Evolutionary conservation across 2,113 vertebrate species (phyloP), one percentile per base, ranked within the genome.

Genomic region (Macrotis lagotis): DNA sequence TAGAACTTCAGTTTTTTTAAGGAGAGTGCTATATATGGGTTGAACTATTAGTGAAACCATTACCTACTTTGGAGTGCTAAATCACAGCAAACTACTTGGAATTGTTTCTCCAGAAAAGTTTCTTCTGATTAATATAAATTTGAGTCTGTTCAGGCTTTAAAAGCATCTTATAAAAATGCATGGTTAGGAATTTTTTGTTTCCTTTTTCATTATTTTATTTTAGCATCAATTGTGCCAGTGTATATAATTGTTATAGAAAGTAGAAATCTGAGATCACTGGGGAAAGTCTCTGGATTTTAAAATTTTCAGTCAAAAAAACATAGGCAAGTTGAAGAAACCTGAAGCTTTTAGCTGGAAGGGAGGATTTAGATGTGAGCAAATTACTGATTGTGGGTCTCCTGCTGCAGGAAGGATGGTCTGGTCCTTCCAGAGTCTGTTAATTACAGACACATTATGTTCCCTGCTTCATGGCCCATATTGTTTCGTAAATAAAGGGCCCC

Each of bases 361-460:
- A 74, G 66, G 95, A 93, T 50, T 83, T 88, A 90, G 89, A 96
- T 91, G 24, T 53, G 51, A 94, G 89, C 16, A 55, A 74, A 91
- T 93, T 59, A 83, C 25, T 48, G 89, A 50, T 93, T 31, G 51
- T 51, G 55, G 74, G 44, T 90, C 74, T 94, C 93, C 93, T 94
- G 90, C 59, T 51, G 31, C 25, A 59, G 49, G 48, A 31, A 47
- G 66, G n/a, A 48, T 52, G 11, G 52, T 83, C n/a, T 83, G 25
- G 91, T 90, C 88, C 88, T 93, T 90, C 88, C 88, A 44, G 37
- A 49, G 50, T 24, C 94, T 96, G 93, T 90, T 88, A 94, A 92
- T 94, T 94, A 90, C 37, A 93, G 83, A 74, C 91, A 83, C n/a
- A 8, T 44, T 83, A 24, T 83, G 74, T 93, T 50, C n/a, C 47